Evolutionary conservation across 2,888 invertebrate species (phyloP).

Genomic region (Phanerotoma sp.): DNA sequence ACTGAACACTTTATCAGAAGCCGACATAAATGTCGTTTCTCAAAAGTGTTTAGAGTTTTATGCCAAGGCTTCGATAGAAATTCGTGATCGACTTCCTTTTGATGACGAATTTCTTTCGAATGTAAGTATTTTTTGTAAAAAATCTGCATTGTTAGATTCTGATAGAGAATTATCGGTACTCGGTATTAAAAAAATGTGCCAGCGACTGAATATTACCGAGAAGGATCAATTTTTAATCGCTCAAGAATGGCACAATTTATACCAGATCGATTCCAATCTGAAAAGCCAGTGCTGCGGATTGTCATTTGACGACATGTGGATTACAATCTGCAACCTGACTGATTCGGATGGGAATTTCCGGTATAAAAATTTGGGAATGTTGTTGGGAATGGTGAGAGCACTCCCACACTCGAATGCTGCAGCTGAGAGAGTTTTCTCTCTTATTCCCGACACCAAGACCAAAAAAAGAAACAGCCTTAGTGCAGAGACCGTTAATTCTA

Average conservation of each 20-base stretch:
- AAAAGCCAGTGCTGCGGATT: conserved; percentile 16
- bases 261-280: conserved; percentile 4
- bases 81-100: conserved; percentile 16
- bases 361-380: conserved; percentile 9
- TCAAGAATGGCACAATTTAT: conserved; percentile 21
- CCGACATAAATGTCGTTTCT: conserved; percentile 6
- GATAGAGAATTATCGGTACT: conserved; percentile 5
- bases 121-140: conserved; percentile 3
- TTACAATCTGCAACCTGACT: conserved; percentile 9
- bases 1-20: not conserved
- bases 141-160: conserved; percentile 6
- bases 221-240: too few relatives aligned
- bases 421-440: conserved; percentile 21
- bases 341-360: conserved; percentile 14
- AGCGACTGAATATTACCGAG: conserved; percentile 7
- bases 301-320: conserved; percentile 18
- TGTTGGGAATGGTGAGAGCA: conserved; percentile 13
- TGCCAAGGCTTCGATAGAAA: conserved; percentile 14
- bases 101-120: conserved; percentile 13
- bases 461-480: conserved; percentile 17
- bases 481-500: conserved; percentile 5
- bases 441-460: conserved; percentile 17
- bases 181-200: not conserved
- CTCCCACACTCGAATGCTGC: conserved; percentile 19
- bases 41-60: conserved; percentile 24